Evolutionary conservation across 1,140 invertebrate species (phyloP).

Genomic region (Choristoneura fumiferana): DNA sequence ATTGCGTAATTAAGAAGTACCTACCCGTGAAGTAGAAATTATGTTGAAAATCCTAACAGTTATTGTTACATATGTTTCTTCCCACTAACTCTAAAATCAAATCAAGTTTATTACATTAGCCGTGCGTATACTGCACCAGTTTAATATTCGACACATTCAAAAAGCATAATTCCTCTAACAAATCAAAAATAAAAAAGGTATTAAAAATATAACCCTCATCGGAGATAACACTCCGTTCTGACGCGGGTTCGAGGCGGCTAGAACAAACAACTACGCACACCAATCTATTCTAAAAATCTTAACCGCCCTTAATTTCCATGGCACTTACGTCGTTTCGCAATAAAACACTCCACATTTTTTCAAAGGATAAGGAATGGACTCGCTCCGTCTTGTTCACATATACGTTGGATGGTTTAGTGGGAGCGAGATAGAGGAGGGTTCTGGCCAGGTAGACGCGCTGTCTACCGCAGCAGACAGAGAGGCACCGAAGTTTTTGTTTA

Average conservation of each 20-base stretch:
- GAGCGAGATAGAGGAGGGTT: slow-evolving; percentile 45
- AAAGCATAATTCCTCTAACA: slow-evolving; percentile 70
- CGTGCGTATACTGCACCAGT: slow-evolving; percentile 42
- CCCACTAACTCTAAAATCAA: no score
- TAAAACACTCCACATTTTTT: slow-evolving; percentile 66
- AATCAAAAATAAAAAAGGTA: slow-evolving; percentile 52
- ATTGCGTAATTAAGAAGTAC: no score
- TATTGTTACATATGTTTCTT: no score
- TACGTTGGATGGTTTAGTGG: slow-evolving; percentile 6
- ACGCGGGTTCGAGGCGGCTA: slow-evolving; percentile 71
- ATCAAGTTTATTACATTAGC: no score
- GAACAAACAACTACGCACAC: slow-evolving; percentile 60
- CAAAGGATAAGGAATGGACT: slow-evolving; percentile 46
- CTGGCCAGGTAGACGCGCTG: slow-evolving; percentile 58
- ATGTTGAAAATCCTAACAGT: no score
- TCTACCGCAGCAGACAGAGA: slow-evolving; percentile 63
- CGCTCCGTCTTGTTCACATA: slow-evolving; percentile 32
- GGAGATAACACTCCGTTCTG: slow-evolving; percentile 73
- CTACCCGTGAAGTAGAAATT: no score
- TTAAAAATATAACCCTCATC: slow-evolving; percentile 72
- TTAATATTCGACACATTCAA: slow-evolving; percentile 63
- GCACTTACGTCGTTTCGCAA: background rate
- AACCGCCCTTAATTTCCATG: background rate
- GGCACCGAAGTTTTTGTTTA: slow-evolving; percentile 48
- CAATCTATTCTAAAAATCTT: background rate